Base-by-base conservation (phyloP, 2,113 vertebrate genomes). In the Octodon degus region DNA sequence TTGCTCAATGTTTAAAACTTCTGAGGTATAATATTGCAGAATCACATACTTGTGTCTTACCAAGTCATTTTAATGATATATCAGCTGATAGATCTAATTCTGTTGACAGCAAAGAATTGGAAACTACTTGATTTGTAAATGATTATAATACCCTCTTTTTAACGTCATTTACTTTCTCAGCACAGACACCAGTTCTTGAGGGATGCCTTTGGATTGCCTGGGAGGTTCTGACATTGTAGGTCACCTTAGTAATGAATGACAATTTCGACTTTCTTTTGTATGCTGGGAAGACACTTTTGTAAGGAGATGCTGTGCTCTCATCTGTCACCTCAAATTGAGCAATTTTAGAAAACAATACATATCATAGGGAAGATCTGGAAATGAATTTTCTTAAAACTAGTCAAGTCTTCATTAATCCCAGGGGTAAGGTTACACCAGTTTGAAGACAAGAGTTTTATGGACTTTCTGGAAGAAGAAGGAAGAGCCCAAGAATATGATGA, bases 261-360 rank as follows among this genome's bases (percentile, higher is more conserved):
- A 60, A 34, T 90, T 95, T 65, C 94, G 53, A 86, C 37, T 90
- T 97, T 81, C 47, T 55, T 92, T 84, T 43, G 11, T 40, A 77
- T 62, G 43, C 32, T 60, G 50, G 43, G 60, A 95, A 34, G 62
- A 24, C 25, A 63, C 22, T 93, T 93, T 93, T 90, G 32, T 93
- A 97, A 91, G 34, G 34, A 68, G 62, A 70, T 27, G 37, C 53
- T 88, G 19, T 92, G 55, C 79, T 43, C 60, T 84, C 43, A 68
- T 70, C 79, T 91, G 37, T 37, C 43, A 93, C 93, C 60, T 92
- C 24, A 74, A 63, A 53, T 43, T 60, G 60, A 72, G n/a, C 32
- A 83, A 62, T 86, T 91, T 93, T 74, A 89, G 43, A 70, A 77
- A 76, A 79, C 0, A 91, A 55, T 55, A 80, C 30, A 68, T 37